These are phyloP conservation scores for Scyliorhinus canicula DNA, from an alignment of 2,797 vertebrate species.

Conservation along the genomic window DNA sequence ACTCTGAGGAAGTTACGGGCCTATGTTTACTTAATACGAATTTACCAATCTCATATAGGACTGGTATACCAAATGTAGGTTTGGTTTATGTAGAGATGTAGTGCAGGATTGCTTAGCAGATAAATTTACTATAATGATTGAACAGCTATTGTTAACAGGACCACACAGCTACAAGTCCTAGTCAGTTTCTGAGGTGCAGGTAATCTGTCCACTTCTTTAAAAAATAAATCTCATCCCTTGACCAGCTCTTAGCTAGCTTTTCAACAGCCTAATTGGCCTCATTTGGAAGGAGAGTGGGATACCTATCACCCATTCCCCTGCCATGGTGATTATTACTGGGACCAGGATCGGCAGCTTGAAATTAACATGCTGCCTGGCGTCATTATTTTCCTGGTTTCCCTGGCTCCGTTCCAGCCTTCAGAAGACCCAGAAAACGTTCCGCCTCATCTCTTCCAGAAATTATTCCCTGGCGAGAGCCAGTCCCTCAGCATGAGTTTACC, in stretches of 20 bases:
- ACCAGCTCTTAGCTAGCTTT: too few relatives aligned
- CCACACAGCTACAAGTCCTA: neutral
- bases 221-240: neutral
- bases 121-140: too few relatives aligned
- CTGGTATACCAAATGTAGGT: too few relatives aligned
- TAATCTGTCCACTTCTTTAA: neutral
- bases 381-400: neutral
- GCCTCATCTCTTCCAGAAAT: neutral
- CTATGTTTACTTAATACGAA: too few relatives aligned
- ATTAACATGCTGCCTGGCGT: neutral
- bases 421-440: neutral
- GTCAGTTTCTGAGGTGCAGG: neutral
- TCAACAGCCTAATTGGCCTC: neutral
- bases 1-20: too few relatives aligned
- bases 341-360: neutral
- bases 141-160: too few relatives aligned
- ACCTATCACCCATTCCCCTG: neutral
- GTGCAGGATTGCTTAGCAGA: too few relatives aligned
- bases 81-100: too few relatives aligned
- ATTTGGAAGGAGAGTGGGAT: neutral
- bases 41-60: too few relatives aligned
- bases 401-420: neutral
- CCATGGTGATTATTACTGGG: neutral
- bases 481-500: constrained; percentile 72
- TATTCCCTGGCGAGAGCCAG: too few relatives aligned